Evolutionary conservation across 2,797 vertebrate genomes (phyloP), one percentile per base, ranked within the genome.

Genomic region (Sus cebifrons): DNA sequence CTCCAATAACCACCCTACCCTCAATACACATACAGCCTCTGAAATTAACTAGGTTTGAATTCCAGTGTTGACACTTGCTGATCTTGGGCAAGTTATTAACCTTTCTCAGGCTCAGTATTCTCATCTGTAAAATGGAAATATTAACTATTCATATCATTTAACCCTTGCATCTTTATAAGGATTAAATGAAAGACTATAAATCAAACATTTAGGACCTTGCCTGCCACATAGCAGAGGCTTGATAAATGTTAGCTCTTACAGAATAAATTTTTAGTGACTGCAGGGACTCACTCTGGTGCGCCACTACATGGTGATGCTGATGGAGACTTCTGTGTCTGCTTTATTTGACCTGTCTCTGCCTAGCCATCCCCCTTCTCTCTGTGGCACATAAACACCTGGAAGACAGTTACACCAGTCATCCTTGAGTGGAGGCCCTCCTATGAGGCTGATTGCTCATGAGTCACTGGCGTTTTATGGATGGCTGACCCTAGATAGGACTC

Each of bases 81-180:
- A 77, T 16, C 5, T 56, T 86, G 20, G 36, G 54, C 49, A 74
- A 95, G 21, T 54, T 54, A 36, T 91, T 67, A 14, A 65, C 20
- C 36, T 96, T 89, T 49, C 29, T 56, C 79, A 87, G 44, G 49
- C 52, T 82, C 71, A 25, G 5, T 90, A 88, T 96, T 56, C 27
- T 91, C 27, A 20, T 70, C 17, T 78, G 27, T 78, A 79, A 95
- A 88, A 89, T 71, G n/a, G 25, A 54, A 89, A 25, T 79, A 49
- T 70, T 90, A 77, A 62, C 17, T 70, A 27, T 32, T 71, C 52
- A 36, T 36, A 21, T 14, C 52, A 74, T 78, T 78, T 15, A 90
- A 36, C 25, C 16, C 8, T 29, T 17, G 32, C 3, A 32, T 64
- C 32, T 93, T 93, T 65, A 20, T 75, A 21, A 89, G 27, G 58